Evolutionary conservation across 2,113 vertebrate species (phyloP).

Genomic region (Eulacestoma nigropectus): DNA sequence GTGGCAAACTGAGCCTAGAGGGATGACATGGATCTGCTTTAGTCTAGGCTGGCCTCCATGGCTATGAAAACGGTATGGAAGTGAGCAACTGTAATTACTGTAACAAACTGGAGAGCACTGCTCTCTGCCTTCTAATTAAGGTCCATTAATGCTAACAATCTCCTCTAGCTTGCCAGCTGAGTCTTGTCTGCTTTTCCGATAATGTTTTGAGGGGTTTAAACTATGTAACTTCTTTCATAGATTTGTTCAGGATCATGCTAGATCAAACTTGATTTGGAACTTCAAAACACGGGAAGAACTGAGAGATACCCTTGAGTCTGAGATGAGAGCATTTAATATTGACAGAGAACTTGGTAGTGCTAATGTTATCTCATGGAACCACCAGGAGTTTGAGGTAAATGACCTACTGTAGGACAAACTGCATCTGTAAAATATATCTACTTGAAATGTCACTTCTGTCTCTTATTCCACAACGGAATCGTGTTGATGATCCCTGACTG

Average conservation of each 20-base stretch:
- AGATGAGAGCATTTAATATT: constrained; percentile 93
- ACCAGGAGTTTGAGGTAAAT: constrained; percentile 96
- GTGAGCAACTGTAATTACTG: not conserved
- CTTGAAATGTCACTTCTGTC: not conserved
- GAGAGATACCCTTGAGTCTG: constrained; percentile 91
- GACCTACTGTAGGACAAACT: not conserved
- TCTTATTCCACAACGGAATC: not conserved
- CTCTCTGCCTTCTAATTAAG: not conserved
- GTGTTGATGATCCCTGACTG: not conserved
- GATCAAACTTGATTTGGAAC: constrained; percentile 98
- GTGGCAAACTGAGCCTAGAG: not conserved
- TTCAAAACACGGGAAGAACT: constrained; percentile 96
- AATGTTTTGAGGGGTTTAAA: not conserved
- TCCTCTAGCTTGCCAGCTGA: not conserved
- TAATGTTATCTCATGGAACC: constrained; percentile 96
- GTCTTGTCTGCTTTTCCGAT: not conserved
- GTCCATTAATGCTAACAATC: not conserved
- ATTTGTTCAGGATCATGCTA: constrained; percentile 92
- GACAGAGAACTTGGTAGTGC: constrained; percentile 92
- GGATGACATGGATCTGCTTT: not conserved
- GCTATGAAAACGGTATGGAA: not conserved
- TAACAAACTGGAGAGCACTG: not conserved
- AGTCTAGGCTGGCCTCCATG: not conserved
- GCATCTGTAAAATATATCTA: not conserved
- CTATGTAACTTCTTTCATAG: constrained; percentile 58